These are phyloP conservation scores for Elysia chlorotica DNA, from an alignment of 1,140 invertebrate species.

Conservation along the genomic window DNA sequence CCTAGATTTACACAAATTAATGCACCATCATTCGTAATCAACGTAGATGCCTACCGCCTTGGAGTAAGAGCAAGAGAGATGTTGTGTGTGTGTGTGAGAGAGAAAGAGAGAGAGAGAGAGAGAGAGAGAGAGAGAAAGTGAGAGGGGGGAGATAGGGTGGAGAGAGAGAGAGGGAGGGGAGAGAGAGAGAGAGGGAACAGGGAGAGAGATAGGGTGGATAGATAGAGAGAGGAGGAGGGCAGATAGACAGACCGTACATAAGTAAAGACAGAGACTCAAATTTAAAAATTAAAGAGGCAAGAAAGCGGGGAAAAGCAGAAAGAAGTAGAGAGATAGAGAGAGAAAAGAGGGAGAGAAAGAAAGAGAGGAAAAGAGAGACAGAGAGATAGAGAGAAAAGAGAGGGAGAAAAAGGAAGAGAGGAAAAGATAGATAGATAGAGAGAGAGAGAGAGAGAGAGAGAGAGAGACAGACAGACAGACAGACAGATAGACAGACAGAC, in stretches of 20 bases:
- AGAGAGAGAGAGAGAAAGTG: not conserved
- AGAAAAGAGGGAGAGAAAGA: no score
- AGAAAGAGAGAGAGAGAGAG: not conserved
- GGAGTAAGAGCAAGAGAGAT: not conserved
- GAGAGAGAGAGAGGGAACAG: no score
- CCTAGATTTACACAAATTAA: not conserved
- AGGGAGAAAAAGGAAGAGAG: not conserved
- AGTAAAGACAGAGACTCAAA: not conserved
- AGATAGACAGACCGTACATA: not conserved
- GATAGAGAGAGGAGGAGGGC: not conserved
- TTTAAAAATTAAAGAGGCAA: not conserved
- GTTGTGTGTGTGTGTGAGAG: not conserved
- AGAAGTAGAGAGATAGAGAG: not conserved
- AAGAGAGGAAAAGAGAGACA: no score
- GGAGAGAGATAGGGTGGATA: not conserved
- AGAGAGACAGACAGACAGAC: no score
- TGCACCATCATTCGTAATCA: not conserved
- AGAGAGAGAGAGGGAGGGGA: not conserved
- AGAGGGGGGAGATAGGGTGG: not conserved
- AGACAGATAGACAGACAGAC: no score
- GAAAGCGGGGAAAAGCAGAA: not conserved
- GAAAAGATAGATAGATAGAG: not conserved
- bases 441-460: no score
- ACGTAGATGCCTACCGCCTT: not conserved
- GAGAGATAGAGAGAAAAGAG: not conserved